Percentiles rank a stretch among this genome's conserved stretches.
phyloP scores from a whole-genome alignment of 2,797 vertebrate genomes.

The Takifugu ocellatus region DNA sequence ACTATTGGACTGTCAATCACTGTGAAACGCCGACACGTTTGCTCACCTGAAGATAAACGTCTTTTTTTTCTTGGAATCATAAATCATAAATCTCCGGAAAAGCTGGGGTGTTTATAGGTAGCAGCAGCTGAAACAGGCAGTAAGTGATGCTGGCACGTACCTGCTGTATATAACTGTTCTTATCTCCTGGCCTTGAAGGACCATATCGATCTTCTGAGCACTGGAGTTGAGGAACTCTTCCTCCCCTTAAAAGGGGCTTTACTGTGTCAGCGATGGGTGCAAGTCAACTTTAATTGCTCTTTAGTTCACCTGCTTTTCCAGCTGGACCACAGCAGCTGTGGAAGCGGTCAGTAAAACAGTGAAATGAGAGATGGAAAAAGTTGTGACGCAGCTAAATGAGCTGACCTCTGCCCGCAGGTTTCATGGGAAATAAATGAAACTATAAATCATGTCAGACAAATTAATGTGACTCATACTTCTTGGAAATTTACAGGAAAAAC shows the following conservation, averaged over 20 bases:
- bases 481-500: slow-evolving; percentile 2
- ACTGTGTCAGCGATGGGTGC: slow-evolving; percentile 9
- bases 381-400: slow-evolving; percentile 4
- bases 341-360: background rate
- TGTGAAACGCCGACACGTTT: background rate
- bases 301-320: slow-evolving; percentile 17
- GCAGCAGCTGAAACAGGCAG: slow-evolving; percentile 28
- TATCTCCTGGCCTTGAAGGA: slow-evolving; percentile 25
- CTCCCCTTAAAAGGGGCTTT: slow-evolving; percentile 18
- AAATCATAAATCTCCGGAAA: slow-evolving; percentile 35
- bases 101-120: slow-evolving; percentile 25
- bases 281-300: slow-evolving; percentile 21
- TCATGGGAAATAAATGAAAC: slow-evolving; percentile 37
- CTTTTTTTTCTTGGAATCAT: background rate
- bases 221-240: slow-evolving; percentile 27
- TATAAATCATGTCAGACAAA: slow-evolving; percentile 39
- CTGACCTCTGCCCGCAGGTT: slow-evolving; percentile 20
- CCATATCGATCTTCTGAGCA: slow-evolving; percentile 34
- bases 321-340: background rate
- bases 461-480: slow-evolving; percentile 17
- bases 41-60: background rate
- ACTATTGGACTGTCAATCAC: too few species aligned
- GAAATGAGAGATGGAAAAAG: slow-evolving; percentile 7
- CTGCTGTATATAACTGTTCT: slow-evolving; percentile 36
- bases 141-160: slow-evolving; percentile 39